These are phyloP conservation scores for Danio aesculapii DNA, from an alignment of 2,797 vertebrate species.

Conservation along the genomic window DNA sequence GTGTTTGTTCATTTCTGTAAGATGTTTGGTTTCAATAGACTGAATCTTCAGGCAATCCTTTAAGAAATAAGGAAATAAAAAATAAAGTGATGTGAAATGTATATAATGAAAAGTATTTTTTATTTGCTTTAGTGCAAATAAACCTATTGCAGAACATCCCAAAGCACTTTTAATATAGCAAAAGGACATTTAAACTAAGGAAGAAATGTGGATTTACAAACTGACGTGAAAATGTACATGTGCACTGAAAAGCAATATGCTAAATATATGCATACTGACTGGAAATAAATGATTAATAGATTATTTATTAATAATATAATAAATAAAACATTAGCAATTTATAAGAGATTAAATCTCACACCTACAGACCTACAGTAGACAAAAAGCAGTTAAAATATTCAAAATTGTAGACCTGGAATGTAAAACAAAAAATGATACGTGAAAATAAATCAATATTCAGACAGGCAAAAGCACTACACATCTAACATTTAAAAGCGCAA, in stretches of 20 bases:
- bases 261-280: background rate
- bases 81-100: too few species aligned
- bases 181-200: background rate
- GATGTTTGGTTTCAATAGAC: too few species aligned
- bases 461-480: background rate
- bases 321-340: background rate
- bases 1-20: too few species aligned
- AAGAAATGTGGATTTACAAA: background rate
- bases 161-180: too few species aligned
- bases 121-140: too few species aligned
- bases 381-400: background rate
- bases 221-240: background rate
- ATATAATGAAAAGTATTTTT: too few species aligned
- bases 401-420: too few species aligned
- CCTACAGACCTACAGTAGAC: background rate
- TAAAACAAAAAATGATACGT: background rate
- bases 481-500: background rate
- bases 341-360: background rate
- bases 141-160: too few species aligned
- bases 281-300: background rate
- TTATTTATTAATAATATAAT: background rate
- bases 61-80: too few species aligned
- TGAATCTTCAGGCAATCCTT: too few species aligned
- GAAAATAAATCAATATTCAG: background rate
- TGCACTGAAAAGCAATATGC: background rate